A percentile compares a stretch with the other conserved stretches of the same genome.
Conservation (phyloP, 2,797 vertebrate species). For the Brachyalestes nurse region DNA sequence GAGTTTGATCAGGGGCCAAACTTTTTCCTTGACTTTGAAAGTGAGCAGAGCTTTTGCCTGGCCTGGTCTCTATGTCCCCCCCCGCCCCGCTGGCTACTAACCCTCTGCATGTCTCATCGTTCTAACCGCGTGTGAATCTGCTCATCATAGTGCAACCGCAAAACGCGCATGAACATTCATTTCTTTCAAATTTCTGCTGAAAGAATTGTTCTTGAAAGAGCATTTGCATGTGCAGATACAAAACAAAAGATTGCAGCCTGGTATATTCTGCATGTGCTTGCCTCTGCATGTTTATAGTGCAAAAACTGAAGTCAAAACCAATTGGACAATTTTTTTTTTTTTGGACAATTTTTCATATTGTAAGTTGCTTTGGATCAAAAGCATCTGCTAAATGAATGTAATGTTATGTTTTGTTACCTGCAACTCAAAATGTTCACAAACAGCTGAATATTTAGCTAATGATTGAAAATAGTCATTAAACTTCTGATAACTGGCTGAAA, state of each 20-base stretch:
- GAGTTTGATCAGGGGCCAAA: slow-evolving; percentile 93
- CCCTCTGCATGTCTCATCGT: slow-evolving; percentile 48
- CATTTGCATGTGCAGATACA: slow-evolving; percentile 44
- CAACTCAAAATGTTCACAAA: neutral
- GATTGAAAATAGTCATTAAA: neutral
- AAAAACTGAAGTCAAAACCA: neutral
- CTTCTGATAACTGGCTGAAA: neutral
- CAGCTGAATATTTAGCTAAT: neutral
- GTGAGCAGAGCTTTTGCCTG: slow-evolving; percentile 84
- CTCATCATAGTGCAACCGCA: slow-evolving; percentile 6
- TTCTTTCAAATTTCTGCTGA: neutral
- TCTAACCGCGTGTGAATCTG: neutral
- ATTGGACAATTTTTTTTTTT: no score
- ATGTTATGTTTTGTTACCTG: neutral
- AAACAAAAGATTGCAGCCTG: neutral
- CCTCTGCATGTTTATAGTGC: neutral
- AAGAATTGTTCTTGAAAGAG: neutral
- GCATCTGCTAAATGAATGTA: no score
- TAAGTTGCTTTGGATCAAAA: no score
- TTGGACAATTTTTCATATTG: no score
- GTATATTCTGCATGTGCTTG: slow-evolving; percentile 2
- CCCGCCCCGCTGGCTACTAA: slow-evolving; percentile 60
- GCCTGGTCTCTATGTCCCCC: slow-evolving; percentile 65
- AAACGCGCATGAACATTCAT: neutral
- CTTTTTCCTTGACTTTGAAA: slow-evolving; percentile 98